phyloP scores from a whole-genome alignment of 2,113 vertebrate genomes.

The Ancistrus triradiatus region DNA sequence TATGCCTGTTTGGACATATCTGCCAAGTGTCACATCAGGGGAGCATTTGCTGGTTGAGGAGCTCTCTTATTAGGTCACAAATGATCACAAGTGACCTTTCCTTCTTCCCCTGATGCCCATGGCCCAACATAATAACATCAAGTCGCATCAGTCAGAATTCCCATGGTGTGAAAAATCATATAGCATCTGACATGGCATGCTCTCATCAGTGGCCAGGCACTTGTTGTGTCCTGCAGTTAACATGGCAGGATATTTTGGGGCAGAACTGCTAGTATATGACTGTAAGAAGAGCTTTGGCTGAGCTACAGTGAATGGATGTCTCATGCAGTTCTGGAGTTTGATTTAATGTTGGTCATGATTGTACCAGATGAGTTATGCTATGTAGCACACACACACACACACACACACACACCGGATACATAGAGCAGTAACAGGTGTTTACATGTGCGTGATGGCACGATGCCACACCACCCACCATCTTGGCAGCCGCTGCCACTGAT shows the following conservation, averaged over 20 bases:
- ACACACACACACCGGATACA: slow-evolving; percentile 8
- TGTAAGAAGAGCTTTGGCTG: slow-evolving; percentile 21
- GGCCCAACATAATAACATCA: slow-evolving; percentile 54
- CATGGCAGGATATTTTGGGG: slow-evolving; percentile 20
- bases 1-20: slow-evolving; percentile 47
- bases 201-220: slow-evolving; percentile 36
- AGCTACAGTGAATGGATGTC: too few species aligned
- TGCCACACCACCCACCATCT: slow-evolving; percentile 63
- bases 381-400: not conserved
- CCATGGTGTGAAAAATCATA: slow-evolving; percentile 51
- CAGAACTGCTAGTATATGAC: not conserved
- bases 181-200: slow-evolving; percentile 45
- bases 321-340: not conserved
- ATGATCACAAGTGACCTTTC: slow-evolving; percentile 53
- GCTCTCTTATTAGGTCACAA: slow-evolving; percentile 51
- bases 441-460: slow-evolving; percentile 67
- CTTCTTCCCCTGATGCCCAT: slow-evolving; percentile 42
- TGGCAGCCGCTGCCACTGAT: slow-evolving; percentile 57
- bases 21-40: slow-evolving; percentile 51
- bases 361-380: not conserved
- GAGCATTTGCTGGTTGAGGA: slow-evolving; percentile 44
- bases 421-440: slow-evolving; percentile 68
- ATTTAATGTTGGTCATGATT: slow-evolving; percentile 4
- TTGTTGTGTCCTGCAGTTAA: slow-evolving; percentile 16
- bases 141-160: slow-evolving; percentile 49